These are phyloP conservation scores for Nephrotoma flavescens DNA, from an alignment of 2,888 invertebrate genomes.

Conservation along the genomic window DNA sequence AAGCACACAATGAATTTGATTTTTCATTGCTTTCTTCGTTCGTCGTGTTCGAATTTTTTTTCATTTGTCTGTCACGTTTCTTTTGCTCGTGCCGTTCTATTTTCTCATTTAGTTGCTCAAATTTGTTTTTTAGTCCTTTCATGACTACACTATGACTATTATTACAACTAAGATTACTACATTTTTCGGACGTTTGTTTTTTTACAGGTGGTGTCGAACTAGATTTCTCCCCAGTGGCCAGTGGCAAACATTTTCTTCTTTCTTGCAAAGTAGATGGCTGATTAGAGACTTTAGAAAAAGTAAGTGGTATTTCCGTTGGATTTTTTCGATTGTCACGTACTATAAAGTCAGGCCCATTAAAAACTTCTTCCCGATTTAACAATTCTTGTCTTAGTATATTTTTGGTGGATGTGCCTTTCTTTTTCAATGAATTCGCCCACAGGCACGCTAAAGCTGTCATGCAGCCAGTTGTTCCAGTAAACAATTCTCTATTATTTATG, in stretches of 20 bases:
- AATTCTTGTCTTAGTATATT: background rate
- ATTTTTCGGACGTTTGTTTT: too few relatives aligned
- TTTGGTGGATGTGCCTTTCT: background rate
- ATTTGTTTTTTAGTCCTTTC: too few relatives aligned
- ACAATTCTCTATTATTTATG: background rate
- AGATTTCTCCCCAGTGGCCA: too few relatives aligned
- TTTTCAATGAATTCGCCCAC: background rate
- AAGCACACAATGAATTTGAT: too few relatives aligned
- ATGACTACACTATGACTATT: too few relatives aligned
- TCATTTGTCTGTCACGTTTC: too few relatives aligned
- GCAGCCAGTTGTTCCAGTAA: background rate
- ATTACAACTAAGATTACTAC: too few relatives aligned
- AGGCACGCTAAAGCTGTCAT: background rate
- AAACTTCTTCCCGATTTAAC: background rate
- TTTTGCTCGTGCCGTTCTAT: too few relatives aligned
- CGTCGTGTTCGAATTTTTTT: too few relatives aligned
- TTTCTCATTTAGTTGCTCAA: too few relatives aligned
- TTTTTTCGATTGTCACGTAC: background rate
- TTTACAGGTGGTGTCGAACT: too few relatives aligned
- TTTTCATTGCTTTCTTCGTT: too few relatives aligned
- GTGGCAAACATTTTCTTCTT: background rate
- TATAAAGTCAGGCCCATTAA: background rate
- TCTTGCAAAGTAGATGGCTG: background rate
- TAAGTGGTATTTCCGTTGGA: background rate
- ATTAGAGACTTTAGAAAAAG: background rate